Evolutionary conservation across 2,797 vertebrate species (phyloP).

Genomic region (Pogonophryne albipinna): DNA sequence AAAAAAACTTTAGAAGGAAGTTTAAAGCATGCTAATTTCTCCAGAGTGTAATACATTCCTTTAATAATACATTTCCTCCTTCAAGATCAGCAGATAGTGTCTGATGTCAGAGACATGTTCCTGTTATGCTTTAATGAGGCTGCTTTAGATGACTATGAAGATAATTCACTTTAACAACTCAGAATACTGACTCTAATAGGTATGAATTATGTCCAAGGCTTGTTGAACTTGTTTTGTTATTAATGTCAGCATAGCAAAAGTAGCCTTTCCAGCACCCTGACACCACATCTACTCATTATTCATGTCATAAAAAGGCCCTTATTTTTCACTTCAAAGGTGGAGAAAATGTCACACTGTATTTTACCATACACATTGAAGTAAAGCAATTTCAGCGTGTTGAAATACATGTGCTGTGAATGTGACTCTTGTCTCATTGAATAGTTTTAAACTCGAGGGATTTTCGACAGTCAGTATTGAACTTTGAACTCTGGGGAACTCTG

Average conservation of each 20-base stretch:
- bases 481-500: constrained; percentile 13
- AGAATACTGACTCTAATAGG: constrained; percentile 60
- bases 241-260: constrained; percentile 23
- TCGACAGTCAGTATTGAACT: constrained; percentile 22
- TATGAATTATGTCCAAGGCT: constrained; percentile 47
- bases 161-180: constrained; percentile 60
- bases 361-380: neutral
- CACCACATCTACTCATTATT: neutral
- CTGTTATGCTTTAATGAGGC: constrained; percentile 62
- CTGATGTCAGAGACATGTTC: constrained; percentile 50
- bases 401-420: neutral
- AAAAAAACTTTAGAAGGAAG: constrained; percentile 37
- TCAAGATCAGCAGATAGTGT: constrained; percentile 55
- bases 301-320: constrained; percentile 5
- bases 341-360: constrained; percentile 23
- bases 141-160: constrained; percentile 52
- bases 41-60: constrained; percentile 60
- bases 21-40: constrained; percentile 57
- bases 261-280: constrained; percentile 10
- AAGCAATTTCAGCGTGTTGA: constrained; percentile 15
- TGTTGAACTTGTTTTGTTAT: constrained; percentile 30
- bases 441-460: constrained; percentile 12
- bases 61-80: constrained; percentile 37
- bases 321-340: constrained; percentile 18
- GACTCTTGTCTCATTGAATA: neutral